Evolutionary conservation across 2,113 vertebrate species (phyloP).

Genomic region (Glareola pratincola): DNA sequence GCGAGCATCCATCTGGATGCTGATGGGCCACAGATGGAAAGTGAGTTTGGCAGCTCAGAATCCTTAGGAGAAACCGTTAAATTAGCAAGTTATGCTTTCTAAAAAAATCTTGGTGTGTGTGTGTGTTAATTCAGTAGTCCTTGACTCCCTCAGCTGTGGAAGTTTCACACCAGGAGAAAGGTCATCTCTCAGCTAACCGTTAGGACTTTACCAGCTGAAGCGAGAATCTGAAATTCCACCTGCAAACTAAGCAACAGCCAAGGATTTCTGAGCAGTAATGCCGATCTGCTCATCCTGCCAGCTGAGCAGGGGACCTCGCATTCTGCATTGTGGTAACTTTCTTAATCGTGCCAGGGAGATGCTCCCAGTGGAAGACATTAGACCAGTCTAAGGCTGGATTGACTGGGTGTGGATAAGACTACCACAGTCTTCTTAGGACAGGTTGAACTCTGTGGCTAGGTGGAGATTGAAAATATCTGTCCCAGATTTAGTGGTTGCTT

Average conservation of each 20-base stretch:
- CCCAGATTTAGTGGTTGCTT: background rate
- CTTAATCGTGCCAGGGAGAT: background rate
- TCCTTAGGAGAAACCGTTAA: background rate
- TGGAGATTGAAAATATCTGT: background rate
- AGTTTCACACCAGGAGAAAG: background rate
- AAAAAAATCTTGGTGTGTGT: background rate
- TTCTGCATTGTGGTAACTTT: background rate
- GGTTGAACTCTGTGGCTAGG: background rate
- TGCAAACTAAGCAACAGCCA: background rate
- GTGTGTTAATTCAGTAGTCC: background rate
- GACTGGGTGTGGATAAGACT: background rate
- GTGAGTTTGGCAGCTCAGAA: background rate
- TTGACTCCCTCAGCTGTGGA: background rate
- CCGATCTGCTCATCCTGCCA: background rate
- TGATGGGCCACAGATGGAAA: conserved; percentile 30
- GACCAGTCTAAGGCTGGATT: background rate
- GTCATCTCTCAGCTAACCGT: background rate
- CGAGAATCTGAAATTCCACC: background rate
- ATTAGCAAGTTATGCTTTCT: background rate
- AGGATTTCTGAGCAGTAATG: background rate
- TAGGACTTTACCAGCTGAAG: background rate
- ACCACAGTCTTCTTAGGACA: background rate
- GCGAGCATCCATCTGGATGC: conserved; percentile 2
- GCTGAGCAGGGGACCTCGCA: background rate
- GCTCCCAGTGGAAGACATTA: background rate